Base-by-base conservation (phyloP, 2,113 vertebrate species). In the Sisor rabdophorus region DNA sequence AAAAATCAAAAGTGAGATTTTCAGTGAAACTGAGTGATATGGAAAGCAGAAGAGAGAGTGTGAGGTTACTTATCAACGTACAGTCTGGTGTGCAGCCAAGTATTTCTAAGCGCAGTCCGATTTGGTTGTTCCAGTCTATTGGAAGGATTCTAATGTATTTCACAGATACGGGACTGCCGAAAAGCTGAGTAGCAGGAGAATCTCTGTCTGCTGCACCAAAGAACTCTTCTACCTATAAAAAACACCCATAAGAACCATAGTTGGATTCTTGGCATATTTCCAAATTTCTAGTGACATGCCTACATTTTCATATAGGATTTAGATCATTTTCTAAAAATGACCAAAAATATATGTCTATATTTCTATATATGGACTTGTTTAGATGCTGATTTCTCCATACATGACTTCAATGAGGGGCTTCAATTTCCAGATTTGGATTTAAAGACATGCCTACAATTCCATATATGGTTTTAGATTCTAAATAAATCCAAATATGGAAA, bases 51-150 rank as follows among this genome's bases (percentile, higher is more conserved):
- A 10, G 40, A 44, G 8, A 2, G 24, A n/a, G 24, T 60, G 58
- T 60, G 32, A 19, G 16, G 52, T 9, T 6, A 9, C 20, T 24
- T 4, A 26, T 30, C 9, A 17, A 3, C 89, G 79, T 84, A 93
- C 92, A 92, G 85, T 90, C 84, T 0, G 91, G 90, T 0, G 77
- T 79, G 83, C 92, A 93, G n/a, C 92, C 92, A 28, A 92, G 80
- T 20, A 92, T 59, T 0, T 93, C 92, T 13, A 93, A 87, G 8
- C 91, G 89, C 63, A 93, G 88, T 7, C 91, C 92, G 0, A 76
- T 79, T 79, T 89, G 81, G 11, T 52, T 54, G 9, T 53, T 87
- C 84, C 79, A 88, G 78, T 89, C 83, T 79, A 86, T 19, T 0
- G 89, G 90, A 16, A 89, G 48, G 80, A 93, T 71, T 24, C 91